Base-by-base conservation (phyloP, 2,113 vertebrate species). In the Tachycineta bicolor region DNA sequence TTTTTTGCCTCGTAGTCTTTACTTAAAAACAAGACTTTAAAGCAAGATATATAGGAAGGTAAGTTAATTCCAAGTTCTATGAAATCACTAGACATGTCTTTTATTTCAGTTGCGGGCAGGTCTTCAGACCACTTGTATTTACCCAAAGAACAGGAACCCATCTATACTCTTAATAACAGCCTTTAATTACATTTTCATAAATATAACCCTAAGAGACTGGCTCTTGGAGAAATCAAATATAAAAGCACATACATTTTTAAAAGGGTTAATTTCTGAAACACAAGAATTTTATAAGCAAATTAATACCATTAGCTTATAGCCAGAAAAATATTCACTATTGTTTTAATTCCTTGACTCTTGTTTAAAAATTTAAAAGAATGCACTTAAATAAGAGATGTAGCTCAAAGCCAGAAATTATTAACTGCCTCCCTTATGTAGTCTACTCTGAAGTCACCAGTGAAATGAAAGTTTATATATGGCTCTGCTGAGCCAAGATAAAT, bases 401-500 rank as follows among this genome's bases (percentile, higher is more conserved):
- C 67, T 95, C 52, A 92, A 65, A 89, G 91, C 71, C 94, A 94
- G 65, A 90, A 94, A 93, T 91, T 76, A 94, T 86, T 87, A 96
- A 90, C 60, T 85, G 75, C 55, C 24, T 92, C 34, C 77, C 78
- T 89, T 65, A 95, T 77, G 67, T 21, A 86, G 81, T 43, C 90
- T 86, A 19, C 63, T 74, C 89, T 91, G 64, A 96, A 96, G 82
- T 94, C 90, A 94, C 68, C 43, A 96, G 71, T 55, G 91, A 80
- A 93, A 96, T 87, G 64, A 68, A 94, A 92, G 88, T 85, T 96
- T 94, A 94, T 75, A 92, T 82, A 83, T 41, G 37, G 77, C 60
- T 90, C 70, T 63, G 21, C 77, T 73, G 86, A 96, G 96, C 96
- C 97, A 97, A 97, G 81, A 96, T 88, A 97, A 97, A 97, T 90